Percentiles rank a stretch among this genome's conserved stretches.
phyloP scores from a whole-genome alignment of 2,797 vertebrate genomes.

The Synanceia verrucosa region DNA sequence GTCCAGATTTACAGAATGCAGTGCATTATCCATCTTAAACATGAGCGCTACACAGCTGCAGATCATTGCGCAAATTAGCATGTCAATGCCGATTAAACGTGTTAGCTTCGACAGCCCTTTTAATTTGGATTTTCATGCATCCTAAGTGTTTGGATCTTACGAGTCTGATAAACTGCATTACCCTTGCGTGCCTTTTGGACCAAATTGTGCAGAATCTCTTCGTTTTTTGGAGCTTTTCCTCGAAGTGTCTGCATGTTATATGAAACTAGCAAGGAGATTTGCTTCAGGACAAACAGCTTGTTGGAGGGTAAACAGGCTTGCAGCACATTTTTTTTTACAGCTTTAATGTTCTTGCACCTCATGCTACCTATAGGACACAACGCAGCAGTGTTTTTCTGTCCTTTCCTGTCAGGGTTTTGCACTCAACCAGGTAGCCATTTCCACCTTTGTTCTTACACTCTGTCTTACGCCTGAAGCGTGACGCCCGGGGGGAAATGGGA shows the following conservation, averaged over 20 bases:
- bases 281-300: background rate
- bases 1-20: no score
- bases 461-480: constrained; percentile 49
- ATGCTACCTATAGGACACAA: background rate
- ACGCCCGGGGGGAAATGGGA: constrained; percentile 51
- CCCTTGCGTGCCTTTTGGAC: background rate
- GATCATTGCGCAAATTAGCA: no score
- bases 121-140: no score
- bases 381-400: constrained; percentile 12
- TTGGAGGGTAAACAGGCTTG: background rate
- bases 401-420: constrained; percentile 50
- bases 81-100: no score
- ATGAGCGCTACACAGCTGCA: no score
- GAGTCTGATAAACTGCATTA: background rate
- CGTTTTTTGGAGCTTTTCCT: background rate
- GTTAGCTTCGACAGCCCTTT: no score
- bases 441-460: constrained; percentile 47
- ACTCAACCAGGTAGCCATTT: constrained; percentile 27
- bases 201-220: background rate
- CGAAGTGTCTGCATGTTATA: background rate
- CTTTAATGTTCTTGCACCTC: background rate
- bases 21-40: no score
- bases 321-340: background rate
- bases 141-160: background rate
- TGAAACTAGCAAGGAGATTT: background rate